Evolutionary conservation across 2,888 invertebrate genomes (phyloP).

Genomic region (Nephrotoma appendiculata): DNA sequence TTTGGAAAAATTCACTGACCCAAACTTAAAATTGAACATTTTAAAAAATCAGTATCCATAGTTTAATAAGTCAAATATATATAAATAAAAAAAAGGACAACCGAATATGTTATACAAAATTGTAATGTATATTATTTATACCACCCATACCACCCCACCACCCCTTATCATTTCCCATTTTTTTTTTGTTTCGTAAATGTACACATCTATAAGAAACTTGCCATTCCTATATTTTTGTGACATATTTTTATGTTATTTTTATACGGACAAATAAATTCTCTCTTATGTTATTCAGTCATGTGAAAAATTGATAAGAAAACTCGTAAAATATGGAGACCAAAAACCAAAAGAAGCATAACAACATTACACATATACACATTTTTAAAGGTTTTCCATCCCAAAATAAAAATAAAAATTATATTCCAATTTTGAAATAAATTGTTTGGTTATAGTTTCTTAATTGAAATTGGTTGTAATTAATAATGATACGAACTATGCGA

Average conservation of each 20-base stretch:
- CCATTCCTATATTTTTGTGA: background rate
- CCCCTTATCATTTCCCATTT: background rate
- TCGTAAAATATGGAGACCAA: background rate
- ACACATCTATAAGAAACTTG: background rate
- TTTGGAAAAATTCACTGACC: background rate
- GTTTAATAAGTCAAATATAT: background rate
- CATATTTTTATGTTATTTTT: background rate
- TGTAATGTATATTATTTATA: background rate
- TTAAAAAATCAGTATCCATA: background rate
- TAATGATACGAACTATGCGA: background rate
- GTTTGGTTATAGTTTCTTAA: background rate
- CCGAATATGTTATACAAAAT: background rate
- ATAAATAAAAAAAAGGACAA: background rate
- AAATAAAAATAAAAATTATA: background rate
- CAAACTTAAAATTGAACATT: background rate
- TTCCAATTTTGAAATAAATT: background rate
- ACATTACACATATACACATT: background rate
- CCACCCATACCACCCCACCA: background rate
- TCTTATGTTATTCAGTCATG: background rate
- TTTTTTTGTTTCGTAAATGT: background rate
- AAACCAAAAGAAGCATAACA: background rate
- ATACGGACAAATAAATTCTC: background rate
- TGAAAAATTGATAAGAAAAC: slow-evolving; percentile 4
- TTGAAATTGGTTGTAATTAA: background rate
- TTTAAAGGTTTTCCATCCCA: background rate